Percentiles rank a stretch among this genome's conserved stretches.
phyloP scores from a whole-genome alignment of 2,113 vertebrate genomes.

The Periophthalmodon schlosseri region DNA sequence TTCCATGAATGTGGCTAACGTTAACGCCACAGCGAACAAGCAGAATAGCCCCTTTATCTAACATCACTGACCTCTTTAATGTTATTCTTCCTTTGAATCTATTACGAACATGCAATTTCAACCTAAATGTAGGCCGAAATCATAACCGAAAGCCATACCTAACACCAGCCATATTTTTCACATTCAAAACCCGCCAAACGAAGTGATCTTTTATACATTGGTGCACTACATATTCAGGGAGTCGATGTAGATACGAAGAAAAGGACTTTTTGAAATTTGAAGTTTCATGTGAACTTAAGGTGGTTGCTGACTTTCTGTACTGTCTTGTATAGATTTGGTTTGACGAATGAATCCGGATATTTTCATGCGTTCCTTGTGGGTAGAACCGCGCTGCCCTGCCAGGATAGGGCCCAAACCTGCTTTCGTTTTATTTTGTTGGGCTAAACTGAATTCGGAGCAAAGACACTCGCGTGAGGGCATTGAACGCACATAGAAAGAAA shows the following conservation, averaged over 20 bases:
- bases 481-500: slow-evolving; percentile 58
- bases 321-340: slow-evolving; percentile 28
- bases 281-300: background rate
- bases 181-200: slow-evolving; percentile 13
- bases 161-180: slow-evolving; percentile 62
- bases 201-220: slow-evolving; percentile 20
- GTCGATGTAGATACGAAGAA: background rate
- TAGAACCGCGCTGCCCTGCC: slow-evolving; percentile 73
- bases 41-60: slow-evolving; percentile 28
- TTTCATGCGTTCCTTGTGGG: slow-evolving; percentile 78
- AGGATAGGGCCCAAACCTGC: slow-evolving; percentile 75
- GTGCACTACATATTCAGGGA: slow-evolving; percentile 50
- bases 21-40: background rate
- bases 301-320: slow-evolving; percentile 22
- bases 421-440: slow-evolving; percentile 77
- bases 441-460: slow-evolving; percentile 75
- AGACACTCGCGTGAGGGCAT: slow-evolving; percentile 70
- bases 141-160: slow-evolving; percentile 59
- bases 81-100: slow-evolving; percentile 46
- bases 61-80: slow-evolving; percentile 29
- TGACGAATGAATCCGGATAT: slow-evolving; percentile 75
- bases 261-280: background rate
- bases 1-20: slow-evolving; percentile 20
- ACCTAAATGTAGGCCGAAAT: slow-evolving; percentile 24
- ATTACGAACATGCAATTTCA: slow-evolving; percentile 56